A percentile compares a stretch with the other conserved stretches of the same genome.
Conservation (phyloP, 2,888 invertebrate species). For the Heteropelma amictum region DNA sequence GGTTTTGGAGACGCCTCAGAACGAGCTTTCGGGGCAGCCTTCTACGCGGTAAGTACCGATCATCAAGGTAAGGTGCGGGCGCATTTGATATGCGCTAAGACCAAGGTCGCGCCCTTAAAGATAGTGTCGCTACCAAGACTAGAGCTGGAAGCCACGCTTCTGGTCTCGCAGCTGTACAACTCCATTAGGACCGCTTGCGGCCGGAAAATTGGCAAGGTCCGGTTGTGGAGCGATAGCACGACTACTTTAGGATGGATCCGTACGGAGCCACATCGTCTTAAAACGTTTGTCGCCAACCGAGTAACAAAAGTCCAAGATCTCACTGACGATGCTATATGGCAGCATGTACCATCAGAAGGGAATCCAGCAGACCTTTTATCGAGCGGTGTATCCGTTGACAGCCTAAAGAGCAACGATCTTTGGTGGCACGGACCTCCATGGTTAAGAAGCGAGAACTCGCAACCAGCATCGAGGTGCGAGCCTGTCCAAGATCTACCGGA, state of each 20-base stretch:
- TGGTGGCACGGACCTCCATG: constrained; percentile 53
- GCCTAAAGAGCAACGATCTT: constrained; percentile 3
- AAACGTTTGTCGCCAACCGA: constrained; percentile 58
- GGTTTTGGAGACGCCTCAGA: constrained; percentile 54
- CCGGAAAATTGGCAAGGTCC: background rate
- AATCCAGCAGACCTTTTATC: constrained; percentile 55
- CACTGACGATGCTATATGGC: constrained; percentile 9
- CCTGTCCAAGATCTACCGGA: constrained; percentile 8
- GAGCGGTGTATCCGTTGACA: background rate
- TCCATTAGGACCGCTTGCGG: background rate
- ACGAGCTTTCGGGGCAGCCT: constrained; percentile 20
- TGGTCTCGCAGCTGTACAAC: constrained; percentile 20
- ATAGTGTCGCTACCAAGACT: constrained; percentile 39
- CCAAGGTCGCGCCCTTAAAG: constrained; percentile 16
- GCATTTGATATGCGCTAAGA: constrained; percentile 9
- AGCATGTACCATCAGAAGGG: constrained; percentile 36
- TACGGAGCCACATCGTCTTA: constrained; percentile 42
- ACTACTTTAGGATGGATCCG: constrained; percentile 57
- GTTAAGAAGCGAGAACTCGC: constrained; percentile 20
- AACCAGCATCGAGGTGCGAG: constrained; percentile 1
- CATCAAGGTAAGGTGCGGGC: background rate
- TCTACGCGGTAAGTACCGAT: constrained; percentile 4
- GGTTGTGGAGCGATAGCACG: constrained; percentile 53
- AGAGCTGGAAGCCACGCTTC: constrained; percentile 46
- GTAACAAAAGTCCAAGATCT: constrained; percentile 48